Evolutionary conservation across 2,888 invertebrate species (phyloP), one percentile per base, ranked within the genome.

Genomic region (Eulithis testata): DNA sequence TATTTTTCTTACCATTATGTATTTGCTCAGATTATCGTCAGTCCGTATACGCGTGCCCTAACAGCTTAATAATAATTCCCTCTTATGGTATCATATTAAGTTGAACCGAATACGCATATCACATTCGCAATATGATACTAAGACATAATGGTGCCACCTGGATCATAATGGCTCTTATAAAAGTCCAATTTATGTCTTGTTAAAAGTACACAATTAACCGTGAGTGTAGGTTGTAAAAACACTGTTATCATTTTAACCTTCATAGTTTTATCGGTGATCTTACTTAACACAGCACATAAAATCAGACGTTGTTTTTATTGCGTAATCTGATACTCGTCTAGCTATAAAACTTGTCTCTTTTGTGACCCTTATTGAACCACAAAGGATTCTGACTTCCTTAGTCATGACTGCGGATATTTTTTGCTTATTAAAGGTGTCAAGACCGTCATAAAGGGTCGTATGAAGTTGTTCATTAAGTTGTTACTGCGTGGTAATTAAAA

Each of bases 401-500:
- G 66, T 71, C 73, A 72, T 71, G 69, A 72, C 66, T 68, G 76
- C 75, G 76, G 77, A 80, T 77, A 77, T 88, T 88, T 87, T 88
- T 87, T 83, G 78, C 81, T 77, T 73, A 68, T 77, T 82, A 86
- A 83, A 86, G 85, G 91, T 89, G 91, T 85, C 75, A 85, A 86
- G 72, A 76, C 75, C 73, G 77, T 87, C 83, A 86, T 89, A 85
- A 87, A 82, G 79, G 85, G 79, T 70, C 75, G 66, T 65, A 74
- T 65, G 66, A 77, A 77, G 72, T 73, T 61, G 80, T 84, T 84
- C 80, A 80, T 80, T 83, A 82, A 86, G 57, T 55, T 82, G 85
- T 82, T 76, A 70, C 72, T 69, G 75, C 69, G 73, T 71, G 76
- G 74, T 84, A 84, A 91, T 92, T 91, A 91, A 86, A 89, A 91